Evolutionary conservation across 2,113 vertebrate genomes (phyloP).

Genomic region (Miniopterus natalensis): DNA sequence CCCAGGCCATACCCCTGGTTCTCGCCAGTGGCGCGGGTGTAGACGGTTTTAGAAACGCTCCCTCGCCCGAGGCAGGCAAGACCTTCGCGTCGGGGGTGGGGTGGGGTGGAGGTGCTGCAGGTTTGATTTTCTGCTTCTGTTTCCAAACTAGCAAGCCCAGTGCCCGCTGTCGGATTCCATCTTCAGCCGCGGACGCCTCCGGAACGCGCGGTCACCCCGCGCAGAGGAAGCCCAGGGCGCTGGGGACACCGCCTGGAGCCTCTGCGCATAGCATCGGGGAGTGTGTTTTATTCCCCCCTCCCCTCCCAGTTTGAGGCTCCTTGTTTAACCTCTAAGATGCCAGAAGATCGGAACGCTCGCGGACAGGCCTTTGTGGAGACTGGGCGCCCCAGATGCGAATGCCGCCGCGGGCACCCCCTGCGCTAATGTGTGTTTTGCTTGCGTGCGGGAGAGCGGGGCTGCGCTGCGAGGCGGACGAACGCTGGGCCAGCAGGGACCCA

Average conservation of each 20-base stretch:
- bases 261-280: slow-evolving; percentile 83
- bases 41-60: background rate
- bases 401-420: fast-evolving
- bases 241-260: slow-evolving; percentile 90
- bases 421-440: background rate
- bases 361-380: background rate
- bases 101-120: background rate
- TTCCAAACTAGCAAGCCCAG: slow-evolving; percentile 75
- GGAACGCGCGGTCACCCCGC: slow-evolving; percentile 14
- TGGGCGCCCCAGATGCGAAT: background rate
- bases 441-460: background rate
- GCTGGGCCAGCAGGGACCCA: background rate
- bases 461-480: background rate
- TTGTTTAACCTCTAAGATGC: slow-evolving; percentile 72
- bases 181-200: slow-evolving; percentile 37
- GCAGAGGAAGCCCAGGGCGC: slow-evolving; percentile 83
- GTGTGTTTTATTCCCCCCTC: background rate
- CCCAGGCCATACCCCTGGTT: background rate
- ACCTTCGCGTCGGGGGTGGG: background rate
- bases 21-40: background rate
- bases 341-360: background rate
- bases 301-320: background rate
- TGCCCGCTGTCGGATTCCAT: slow-evolving; percentile 68
- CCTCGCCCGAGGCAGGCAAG: background rate
- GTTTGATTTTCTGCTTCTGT: slow-evolving; percentile 21